A percentile compares a stretch with the other conserved stretches of the same genome.
Evolutionary conservation across 2,888 invertebrate genomes (phyloP).

Genomic region (Hirtodrosophila cameraria): DNA sequence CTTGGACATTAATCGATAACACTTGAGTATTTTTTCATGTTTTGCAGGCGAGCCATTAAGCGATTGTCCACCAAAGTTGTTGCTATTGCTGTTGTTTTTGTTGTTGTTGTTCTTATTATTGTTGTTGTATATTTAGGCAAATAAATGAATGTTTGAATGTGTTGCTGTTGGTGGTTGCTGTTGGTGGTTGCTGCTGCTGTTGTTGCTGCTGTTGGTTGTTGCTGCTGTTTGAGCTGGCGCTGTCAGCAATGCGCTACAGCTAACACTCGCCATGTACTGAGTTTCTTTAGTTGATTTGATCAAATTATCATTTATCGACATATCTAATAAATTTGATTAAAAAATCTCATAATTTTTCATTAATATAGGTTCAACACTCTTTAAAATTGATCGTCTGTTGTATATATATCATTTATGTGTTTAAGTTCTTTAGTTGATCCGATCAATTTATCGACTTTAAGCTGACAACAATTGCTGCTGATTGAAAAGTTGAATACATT

Average conservation of each 20-base stretch:
- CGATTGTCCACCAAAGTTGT: slow-evolving; percentile 81
- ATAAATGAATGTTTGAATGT: slow-evolving; percentile 53
- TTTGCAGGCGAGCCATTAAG: slow-evolving; percentile 85
- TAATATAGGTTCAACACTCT: too few relatives aligned
- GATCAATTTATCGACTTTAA: too few relatives aligned
- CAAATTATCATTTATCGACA: not conserved
- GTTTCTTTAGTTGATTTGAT: slow-evolving; percentile 14
- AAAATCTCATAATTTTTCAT: not conserved
- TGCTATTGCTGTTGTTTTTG: slow-evolving; percentile 26
- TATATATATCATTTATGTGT: too few relatives aligned
- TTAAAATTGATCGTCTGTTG: too few relatives aligned
- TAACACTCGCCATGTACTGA: slow-evolving; percentile 9
- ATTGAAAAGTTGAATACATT: too few relatives aligned
- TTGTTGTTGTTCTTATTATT: slow-evolving; percentile 36
- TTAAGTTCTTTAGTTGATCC: too few relatives aligned
- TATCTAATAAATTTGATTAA: not conserved
- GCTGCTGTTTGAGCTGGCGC: slow-evolving; percentile 27
- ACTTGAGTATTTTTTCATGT: slow-evolving; percentile 85
- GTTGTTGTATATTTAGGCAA: slow-evolving; percentile 50
- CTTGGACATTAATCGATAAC: slow-evolving; percentile 85
- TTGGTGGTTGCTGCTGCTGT: slow-evolving; percentile 5
- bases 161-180: slow-evolving; percentile 31
- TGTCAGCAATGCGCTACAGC: slow-evolving; percentile 20
- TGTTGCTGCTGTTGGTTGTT: slow-evolving; percentile 5
- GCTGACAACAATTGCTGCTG: too few relatives aligned